Evolutionary conservation across 2,797 vertebrate genomes (phyloP), one percentile per base, ranked within the genome.

Genomic region (Poeciliopsis presidionis): DNA sequence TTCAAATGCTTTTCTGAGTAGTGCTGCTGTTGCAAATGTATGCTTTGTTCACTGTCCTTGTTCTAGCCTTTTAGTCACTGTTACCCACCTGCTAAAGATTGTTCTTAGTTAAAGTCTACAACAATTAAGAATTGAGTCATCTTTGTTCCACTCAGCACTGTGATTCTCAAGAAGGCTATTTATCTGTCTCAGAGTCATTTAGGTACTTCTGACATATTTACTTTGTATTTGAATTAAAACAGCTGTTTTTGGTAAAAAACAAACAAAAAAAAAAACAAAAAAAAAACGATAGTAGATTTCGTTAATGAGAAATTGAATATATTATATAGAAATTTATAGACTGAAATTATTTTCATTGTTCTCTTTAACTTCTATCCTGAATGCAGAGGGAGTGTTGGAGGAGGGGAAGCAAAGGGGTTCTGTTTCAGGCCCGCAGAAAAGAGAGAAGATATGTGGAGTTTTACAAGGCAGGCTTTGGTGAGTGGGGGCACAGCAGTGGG

Each of bases 391-490:
- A 79, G 80, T 39, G 77, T 28, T 59, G 77, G 76, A 75, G 72
- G 51, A 76, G 81, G 85, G 70, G 79, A 80, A 49, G 47, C 22
- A 61, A 71, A 80, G 83, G 89, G 85, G 80, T 81, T 84, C 83
- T 78, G 88, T 93, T 91, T 84, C 87, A 92, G 79, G 90, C 89
- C 88, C 79, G 25, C 70, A 77, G 86, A 89, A 84, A 88, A 87
- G 81, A 87, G 86, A 82, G 84, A 89, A 92, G 91, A 92, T 91
- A 88, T 91, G 85, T 88, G 73, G 78, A 79, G 81, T 83, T 87
- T 85, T 82, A 88, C 91, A 87, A 84, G 90, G 78, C 86, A 89
- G 90, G 90, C 85, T 89, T 72, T 55, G 36, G 18, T 72, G 43
- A 70, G 67, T 70, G 25, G 12, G 84, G 87, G 81, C 73, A 70